Percentiles rank a stretch among this genome's conserved stretches.
Evolutionary conservation across 1,140 invertebrate species (phyloP).

Genomic region (Prorops nasuta): DNA sequence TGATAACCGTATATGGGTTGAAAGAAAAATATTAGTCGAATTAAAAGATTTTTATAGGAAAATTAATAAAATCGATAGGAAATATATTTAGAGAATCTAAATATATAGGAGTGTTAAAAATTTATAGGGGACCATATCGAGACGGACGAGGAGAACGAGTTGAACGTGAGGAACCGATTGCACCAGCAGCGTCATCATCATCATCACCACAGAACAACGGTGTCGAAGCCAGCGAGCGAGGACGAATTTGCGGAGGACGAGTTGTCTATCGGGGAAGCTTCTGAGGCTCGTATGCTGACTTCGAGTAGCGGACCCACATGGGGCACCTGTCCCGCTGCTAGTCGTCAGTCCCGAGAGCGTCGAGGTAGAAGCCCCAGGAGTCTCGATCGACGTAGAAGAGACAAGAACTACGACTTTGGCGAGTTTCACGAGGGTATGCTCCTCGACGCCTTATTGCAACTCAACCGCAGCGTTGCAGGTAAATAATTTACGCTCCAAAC

Average conservation of each 20-base stretch:
- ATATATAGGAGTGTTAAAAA: too few relatives aligned
- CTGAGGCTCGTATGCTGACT: slow-evolving; percentile 56
- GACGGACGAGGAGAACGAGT: slow-evolving; percentile 63
- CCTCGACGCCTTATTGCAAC: slow-evolving; percentile 60
- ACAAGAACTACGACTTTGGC: slow-evolving; percentile 49
- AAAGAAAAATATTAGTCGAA: too few relatives aligned
- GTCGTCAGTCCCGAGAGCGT: slow-evolving; percentile 52
- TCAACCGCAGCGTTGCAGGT: slow-evolving; percentile 58
- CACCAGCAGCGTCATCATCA: slow-evolving; percentile 37
- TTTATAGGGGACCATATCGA: slow-evolving; percentile 46
- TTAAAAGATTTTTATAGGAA: too few relatives aligned
- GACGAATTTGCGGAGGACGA: slow-evolving; percentile 72
- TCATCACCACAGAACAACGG: slow-evolving; percentile 33
- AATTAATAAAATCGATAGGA: too few relatives aligned
- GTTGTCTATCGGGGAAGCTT: slow-evolving; percentile 58
- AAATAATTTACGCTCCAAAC: too few relatives aligned
- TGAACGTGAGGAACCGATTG: slow-evolving; percentile 42
- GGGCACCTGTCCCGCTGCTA: slow-evolving; percentile 48
- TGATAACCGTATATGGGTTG: too few relatives aligned
- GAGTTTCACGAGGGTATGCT: slow-evolving; percentile 68
- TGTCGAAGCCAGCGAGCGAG: slow-evolving; percentile 61
- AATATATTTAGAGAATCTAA: too few relatives aligned
- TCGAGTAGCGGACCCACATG: slow-evolving; percentile 45
- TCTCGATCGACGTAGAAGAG: slow-evolving; percentile 57
- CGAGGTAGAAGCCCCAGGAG: slow-evolving; percentile 58